Evolutionary conservation across 2,888 invertebrate genomes (phyloP).

Genomic region (Ditula angustiorana): DNA sequence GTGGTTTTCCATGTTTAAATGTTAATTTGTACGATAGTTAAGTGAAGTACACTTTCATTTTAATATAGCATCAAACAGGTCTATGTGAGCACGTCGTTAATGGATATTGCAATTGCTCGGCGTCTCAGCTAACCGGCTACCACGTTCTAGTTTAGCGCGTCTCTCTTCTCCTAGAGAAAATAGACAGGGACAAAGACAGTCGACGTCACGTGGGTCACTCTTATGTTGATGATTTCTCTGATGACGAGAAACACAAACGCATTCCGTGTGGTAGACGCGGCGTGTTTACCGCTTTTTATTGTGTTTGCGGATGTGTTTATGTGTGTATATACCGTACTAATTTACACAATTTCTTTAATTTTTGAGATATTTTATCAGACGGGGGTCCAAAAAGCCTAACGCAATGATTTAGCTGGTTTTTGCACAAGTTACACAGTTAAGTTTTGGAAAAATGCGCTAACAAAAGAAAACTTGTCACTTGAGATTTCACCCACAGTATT

Average conservation of each 20-base stretch:
- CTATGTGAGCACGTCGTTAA: slow-evolving; percentile 55
- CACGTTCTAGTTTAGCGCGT: not conserved
- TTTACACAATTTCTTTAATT: not conserved
- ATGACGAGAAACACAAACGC: slow-evolving; percentile 9
- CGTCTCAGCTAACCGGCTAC: not conserved
- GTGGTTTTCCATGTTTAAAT: not conserved
- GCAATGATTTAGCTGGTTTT: too few species aligned
- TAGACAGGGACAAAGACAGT: not conserved
- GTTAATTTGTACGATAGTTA: slow-evolving; percentile 9
- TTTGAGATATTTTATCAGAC: too few species aligned
- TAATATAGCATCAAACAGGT: slow-evolving; percentile 48
- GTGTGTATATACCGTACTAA: not conserved
- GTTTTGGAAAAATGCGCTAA: too few species aligned
- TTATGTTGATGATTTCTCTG: slow-evolving; percentile 14
- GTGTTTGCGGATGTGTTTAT: not conserved
- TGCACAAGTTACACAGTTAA: too few species aligned
- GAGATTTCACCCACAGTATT: too few species aligned
- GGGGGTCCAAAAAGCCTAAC: too few species aligned
- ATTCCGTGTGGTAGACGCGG: not conserved
- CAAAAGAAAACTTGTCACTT: too few species aligned
- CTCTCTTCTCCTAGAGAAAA: not conserved
- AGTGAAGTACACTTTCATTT: slow-evolving; percentile 61
- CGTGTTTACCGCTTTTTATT: slow-evolving; percentile 1
- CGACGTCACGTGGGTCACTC: not conserved
- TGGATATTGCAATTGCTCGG: slow-evolving; percentile 43